phyloP scores from a whole-genome alignment of 2,113 vertebrate genomes.

The Phalacrocorax pelagicus region DNA sequence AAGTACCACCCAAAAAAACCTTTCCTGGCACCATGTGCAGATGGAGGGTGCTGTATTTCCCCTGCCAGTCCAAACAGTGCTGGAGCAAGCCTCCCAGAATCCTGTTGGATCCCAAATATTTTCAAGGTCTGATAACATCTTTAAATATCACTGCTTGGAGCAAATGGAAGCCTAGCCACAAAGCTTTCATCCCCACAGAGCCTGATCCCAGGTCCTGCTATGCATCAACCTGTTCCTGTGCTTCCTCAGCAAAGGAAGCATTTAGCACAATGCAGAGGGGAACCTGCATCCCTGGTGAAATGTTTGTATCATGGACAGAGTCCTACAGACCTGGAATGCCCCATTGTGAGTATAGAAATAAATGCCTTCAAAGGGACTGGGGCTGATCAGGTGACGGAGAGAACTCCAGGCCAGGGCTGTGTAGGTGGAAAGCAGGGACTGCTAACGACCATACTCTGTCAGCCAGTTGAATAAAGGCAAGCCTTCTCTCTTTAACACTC shows the following conservation, averaged over 20 bases:
- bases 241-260: neutral
- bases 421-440: neutral
- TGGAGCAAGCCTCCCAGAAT: neutral
- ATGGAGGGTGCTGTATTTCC: neutral
- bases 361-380: neutral
- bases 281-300: neutral
- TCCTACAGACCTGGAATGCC: neutral
- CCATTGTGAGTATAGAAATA: neutral
- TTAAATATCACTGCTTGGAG: neutral
- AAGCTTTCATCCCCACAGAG: neutral
- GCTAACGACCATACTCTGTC: neutral
- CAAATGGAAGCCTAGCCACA: neutral
- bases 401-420: neutral
- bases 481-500: neutral
- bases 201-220: neutral
- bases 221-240: neutral
- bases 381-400: neutral
- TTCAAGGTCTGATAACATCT: neutral
- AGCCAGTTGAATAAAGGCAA: neutral
- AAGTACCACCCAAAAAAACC: neutral
- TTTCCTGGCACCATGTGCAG: neutral
- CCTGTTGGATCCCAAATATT: neutral
- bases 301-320: neutral
- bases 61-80: neutral
- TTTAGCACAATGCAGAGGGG: neutral